phyloP scores from a whole-genome alignment of 2,113 vertebrate species.

The Crotalus viridis region DNA sequence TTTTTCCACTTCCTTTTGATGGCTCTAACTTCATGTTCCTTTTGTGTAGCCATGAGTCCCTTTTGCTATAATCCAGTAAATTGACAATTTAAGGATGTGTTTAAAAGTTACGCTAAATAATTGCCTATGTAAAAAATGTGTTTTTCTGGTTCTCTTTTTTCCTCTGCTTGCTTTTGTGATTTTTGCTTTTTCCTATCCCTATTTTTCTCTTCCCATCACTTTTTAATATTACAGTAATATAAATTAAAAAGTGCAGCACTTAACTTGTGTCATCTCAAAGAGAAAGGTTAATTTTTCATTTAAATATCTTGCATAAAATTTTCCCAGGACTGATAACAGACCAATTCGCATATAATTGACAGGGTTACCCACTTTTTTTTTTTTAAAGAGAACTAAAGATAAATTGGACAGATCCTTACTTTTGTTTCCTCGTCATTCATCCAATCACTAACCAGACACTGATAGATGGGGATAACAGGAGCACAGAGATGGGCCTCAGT shows the following conservation, averaged over 20 bases:
- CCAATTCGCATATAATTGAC: not conserved
- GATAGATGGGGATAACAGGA: slow-evolving; percentile 15
- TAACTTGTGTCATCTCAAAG: not conserved
- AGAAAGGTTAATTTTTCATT: not conserved
- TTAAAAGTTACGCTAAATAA: not conserved
- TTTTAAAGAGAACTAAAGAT: not conserved
- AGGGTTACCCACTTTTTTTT: not conserved
- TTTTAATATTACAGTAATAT: not conserved
- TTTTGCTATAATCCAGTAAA: not conserved
- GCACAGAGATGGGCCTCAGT: not conserved
- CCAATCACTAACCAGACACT: not conserved
- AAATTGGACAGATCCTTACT: not conserved
- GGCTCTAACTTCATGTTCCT: not conserved
- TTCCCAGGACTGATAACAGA: not conserved
- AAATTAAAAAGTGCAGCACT: not conserved
- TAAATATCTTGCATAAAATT: not conserved
- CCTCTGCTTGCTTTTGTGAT: not conserved
- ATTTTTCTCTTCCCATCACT: not conserved
- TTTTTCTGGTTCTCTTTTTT: not conserved
- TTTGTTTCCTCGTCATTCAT: slow-evolving; percentile 1
- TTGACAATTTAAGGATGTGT: not conserved
- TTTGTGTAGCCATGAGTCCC: not conserved
- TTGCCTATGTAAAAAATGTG: not conserved
- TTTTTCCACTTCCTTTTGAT: not conserved
- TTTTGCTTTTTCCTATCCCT: not conserved